Evolutionary conservation across 2,797 vertebrate genomes (phyloP).

Genomic region (Spinus olivaceus): DNA sequence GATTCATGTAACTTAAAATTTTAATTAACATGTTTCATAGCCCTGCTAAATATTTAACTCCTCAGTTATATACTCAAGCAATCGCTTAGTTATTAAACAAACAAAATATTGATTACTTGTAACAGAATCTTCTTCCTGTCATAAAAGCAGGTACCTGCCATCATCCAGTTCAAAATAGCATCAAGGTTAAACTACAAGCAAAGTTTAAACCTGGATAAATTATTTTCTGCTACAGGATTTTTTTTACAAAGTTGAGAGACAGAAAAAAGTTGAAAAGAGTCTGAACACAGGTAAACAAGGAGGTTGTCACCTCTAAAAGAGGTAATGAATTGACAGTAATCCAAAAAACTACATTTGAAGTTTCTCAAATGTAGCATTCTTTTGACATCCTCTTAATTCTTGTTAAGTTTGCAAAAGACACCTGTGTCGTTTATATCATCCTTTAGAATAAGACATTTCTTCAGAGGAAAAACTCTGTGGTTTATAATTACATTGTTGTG

Average conservation of each 20-base stretch:
- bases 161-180: neutral
- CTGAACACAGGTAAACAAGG: neutral
- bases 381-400: neutral
- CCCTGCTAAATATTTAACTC: constrained; percentile 26
- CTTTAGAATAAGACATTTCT: neutral
- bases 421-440: neutral
- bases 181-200: neutral
- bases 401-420: neutral
- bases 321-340: neutral
- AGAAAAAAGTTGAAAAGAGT: neutral
- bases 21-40: constrained; percentile 31
- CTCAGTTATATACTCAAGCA: neutral
- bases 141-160: neutral
- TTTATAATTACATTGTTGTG: constrained; percentile 7
- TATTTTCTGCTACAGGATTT: neutral
- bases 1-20: constrained; percentile 2
- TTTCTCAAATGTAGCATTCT: neutral
- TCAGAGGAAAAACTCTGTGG: neutral
- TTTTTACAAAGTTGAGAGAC: neutral
- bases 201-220: neutral
- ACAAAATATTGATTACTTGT: constrained; percentile 29
- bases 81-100: constrained; percentile 8
- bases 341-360: neutral
- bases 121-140: neutral
- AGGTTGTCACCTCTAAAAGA: neutral